phyloP scores from a whole-genome alignment of 2,113 vertebrate species.

The Amblyopsis rosae region DNA sequence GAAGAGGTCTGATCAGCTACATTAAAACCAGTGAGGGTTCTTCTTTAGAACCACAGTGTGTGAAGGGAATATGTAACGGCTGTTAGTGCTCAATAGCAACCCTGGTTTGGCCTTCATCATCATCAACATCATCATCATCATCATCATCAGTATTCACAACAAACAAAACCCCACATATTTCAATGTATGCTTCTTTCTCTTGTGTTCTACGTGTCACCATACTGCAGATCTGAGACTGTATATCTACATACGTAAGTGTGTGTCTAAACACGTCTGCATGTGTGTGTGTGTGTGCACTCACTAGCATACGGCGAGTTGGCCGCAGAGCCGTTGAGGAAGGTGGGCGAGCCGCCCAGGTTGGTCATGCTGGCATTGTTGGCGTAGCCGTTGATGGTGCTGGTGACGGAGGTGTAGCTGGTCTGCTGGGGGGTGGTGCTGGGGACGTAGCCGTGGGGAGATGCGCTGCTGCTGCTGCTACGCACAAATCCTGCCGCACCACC shows the following conservation, averaged over 20 bases:
- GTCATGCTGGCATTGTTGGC: conserved; percentile 91
- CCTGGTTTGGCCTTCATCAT: no score
- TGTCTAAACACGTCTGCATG: neutral
- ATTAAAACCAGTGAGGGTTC: no score
- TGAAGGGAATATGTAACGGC: no score
- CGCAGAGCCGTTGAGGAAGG: conserved; percentile 96
- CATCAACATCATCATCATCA: no score
- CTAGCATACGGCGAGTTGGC: conserved; percentile 99
- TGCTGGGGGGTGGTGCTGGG: conserved; percentile 98
- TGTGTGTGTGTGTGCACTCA: conserved; percentile 74
- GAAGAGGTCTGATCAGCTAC: no score
- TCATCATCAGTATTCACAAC: no score
- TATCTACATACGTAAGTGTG: neutral
- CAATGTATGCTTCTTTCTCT: no score
- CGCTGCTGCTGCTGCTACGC: conserved; percentile 96
- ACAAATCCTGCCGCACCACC: conserved; percentile 85
- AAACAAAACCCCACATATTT: no score
- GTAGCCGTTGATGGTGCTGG: conserved; percentile 97
- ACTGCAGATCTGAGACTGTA: conserved; percentile 37
- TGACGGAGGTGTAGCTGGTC: conserved; percentile 94
- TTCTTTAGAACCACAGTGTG: no score
- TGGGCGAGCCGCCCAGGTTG: conserved; percentile 94
- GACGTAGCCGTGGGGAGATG: conserved; percentile 95
- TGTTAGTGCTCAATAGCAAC: no score
- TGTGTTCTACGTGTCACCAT: no score